These are phyloP conservation scores for Axis porcinus DNA, from an alignment of 2,113 vertebrate species.

Conservation along the genomic window DNA sequence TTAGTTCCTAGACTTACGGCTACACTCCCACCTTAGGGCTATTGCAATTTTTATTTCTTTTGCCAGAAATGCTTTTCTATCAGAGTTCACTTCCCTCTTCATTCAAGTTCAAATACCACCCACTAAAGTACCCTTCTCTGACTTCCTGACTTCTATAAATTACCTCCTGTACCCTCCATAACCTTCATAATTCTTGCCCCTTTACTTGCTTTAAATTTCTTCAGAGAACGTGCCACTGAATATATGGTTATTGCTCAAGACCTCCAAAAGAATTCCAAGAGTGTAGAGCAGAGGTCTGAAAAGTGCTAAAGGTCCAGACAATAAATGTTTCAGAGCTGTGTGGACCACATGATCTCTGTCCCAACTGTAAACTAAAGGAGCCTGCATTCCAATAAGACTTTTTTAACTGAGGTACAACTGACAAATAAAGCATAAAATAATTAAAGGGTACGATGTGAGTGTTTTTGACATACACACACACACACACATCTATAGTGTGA, in stretches of 20 bases:
- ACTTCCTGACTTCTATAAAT: background rate
- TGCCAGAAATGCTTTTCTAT: background rate
- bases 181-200: background rate
- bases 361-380: background rate
- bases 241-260: background rate
- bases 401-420: background rate
- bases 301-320: background rate
- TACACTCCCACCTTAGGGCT: background rate
- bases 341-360: background rate
- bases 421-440: background rate
- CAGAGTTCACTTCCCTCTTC: background rate
- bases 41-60: background rate
- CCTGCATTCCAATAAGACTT: background rate
- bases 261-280: background rate
- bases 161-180: background rate
- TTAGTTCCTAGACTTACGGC: background rate
- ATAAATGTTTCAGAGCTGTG: background rate
- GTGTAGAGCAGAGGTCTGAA: background rate
- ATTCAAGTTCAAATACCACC: background rate
- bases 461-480: background rate
- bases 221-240: background rate
- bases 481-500: background rate
- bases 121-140: background rate
- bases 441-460: background rate
- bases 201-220: background rate